Base-by-base conservation (phyloP, 1,140 invertebrate genomes). In the Leptoteleia sp. region DNA sequence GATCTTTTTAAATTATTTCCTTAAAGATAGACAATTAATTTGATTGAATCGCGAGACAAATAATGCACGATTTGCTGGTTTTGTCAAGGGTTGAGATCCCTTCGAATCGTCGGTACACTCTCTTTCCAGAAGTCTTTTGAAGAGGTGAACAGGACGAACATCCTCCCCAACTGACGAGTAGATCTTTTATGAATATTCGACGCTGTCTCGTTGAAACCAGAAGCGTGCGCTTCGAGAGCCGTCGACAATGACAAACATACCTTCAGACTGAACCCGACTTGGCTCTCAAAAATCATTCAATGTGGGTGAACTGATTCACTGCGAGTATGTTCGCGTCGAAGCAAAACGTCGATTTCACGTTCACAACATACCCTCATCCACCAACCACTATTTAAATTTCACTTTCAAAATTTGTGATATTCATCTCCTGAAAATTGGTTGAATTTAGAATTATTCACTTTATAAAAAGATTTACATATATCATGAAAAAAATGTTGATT, bases 181-280 rank as follows among this genome's bases (percentile, higher is more conserved):
- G 42, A 59, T 42, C 54, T 70, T 70, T 70, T 70, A 70, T 70
- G 54, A 70, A 70, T 70, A 70, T 70, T 70, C 65, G 52, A 7
- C 29, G 42, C 33, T 48, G 52, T 57, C 52, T 68, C 64, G 64
- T 57, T 22, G 42, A 48, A 68, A 57, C 55, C 42, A 29, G 31
- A 38, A 57, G 62, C 35, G 29, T n/a, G 27, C 42, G 29, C 64
- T 68, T 68, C 64, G 52, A 68, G 42, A 57, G 50, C 22, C 52
- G 64, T 68, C 33, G 52, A 68, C 31, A 42, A 68, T 57, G 52
- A 68, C 52, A 68, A 68, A 68, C 64, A 40, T 57, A 57, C 48
- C 40, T 68, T 68, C 52, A 68, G 64, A 68, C 31, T 11, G 16
- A 54, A 45, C n/a, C 45, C 16, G 17, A 45, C 48, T n/a, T 27